Evolutionary conservation across 2,113 vertebrate species (phyloP).

Genomic region (Nesogale talazaci): DNA sequence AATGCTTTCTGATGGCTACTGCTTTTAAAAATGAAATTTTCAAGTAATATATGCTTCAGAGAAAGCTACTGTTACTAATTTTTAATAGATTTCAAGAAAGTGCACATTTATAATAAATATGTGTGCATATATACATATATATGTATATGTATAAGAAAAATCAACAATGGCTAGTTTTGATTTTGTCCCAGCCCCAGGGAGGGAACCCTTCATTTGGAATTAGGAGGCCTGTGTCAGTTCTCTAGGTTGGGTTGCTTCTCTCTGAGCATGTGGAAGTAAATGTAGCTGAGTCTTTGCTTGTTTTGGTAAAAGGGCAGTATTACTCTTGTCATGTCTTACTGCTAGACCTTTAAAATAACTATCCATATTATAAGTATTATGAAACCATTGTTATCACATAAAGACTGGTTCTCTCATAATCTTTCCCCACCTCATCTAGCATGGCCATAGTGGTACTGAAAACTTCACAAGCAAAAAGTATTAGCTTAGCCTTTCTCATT

Average conservation of each 20-base stretch:
- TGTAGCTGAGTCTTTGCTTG: neutral
- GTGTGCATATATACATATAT: too few relatives aligned
- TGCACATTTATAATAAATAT: neutral
- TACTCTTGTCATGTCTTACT: neutral
- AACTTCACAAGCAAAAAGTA: neutral
- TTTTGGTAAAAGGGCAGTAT: neutral
- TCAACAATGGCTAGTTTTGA: neutral
- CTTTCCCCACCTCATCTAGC: neutral
- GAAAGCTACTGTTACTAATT: constrained; percentile 2
- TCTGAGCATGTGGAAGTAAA: neutral
- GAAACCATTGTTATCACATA: neutral
- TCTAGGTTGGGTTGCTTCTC: neutral
- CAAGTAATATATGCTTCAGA: neutral
- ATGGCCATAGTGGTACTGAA: neutral
- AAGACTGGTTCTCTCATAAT: neutral
- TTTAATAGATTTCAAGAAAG: neutral
- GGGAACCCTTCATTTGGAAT: neutral
- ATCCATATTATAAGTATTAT: neutral
- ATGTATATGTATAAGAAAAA: neutral
- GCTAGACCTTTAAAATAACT: neutral
- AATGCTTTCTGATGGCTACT: constrained; percentile 11
- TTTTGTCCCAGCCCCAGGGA: neutral
- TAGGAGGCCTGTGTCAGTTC: neutral
- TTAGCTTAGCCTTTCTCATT: neutral
- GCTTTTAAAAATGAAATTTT: constrained; percentile 4